A percentile compares a stretch with the other conserved stretches of the same genome.
phyloP scores from a whole-genome alignment of 2,797 vertebrate species.

The Steatocranus sp. region DNA sequence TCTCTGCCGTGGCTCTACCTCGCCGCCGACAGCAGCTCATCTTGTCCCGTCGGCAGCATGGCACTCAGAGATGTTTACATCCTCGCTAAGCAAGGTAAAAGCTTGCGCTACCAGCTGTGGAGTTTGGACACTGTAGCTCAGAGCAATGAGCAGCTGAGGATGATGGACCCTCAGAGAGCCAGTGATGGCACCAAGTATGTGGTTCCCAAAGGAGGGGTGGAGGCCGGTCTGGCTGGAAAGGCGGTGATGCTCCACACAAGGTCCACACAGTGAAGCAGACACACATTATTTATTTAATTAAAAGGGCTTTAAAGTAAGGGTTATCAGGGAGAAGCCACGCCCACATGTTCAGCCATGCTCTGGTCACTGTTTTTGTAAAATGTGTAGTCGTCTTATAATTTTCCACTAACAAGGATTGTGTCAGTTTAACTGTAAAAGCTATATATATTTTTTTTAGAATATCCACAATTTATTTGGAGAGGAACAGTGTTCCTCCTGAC shows the following conservation, averaged over 20 bases:
- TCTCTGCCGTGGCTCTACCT: constrained; percentile 56
- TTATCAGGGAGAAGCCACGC: not conserved
- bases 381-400: not conserved
- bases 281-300: not conserved
- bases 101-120: constrained; percentile 87
- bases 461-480: not conserved
- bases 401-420: not conserved
- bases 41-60: constrained; percentile 5
- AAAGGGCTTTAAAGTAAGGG: not conserved
- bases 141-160: constrained; percentile 84
- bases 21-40: not conserved
- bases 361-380: not conserved
- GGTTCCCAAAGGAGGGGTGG: constrained; percentile 80
- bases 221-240: constrained; percentile 81
- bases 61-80: constrained; percentile 68
- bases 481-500: not conserved
- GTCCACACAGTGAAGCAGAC: constrained; percentile 48
- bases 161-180: constrained; percentile 79
- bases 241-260: constrained; percentile 74
- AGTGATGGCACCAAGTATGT: constrained; percentile 78
- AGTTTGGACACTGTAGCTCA: constrained; percentile 66
- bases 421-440: not conserved
- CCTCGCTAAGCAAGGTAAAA: constrained; percentile 91
- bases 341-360: not conserved
- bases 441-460: not conserved